These are phyloP conservation scores for Prietella phreatophila DNA, from an alignment of 2,113 vertebrate genomes.

Conservation along the genomic window DNA sequence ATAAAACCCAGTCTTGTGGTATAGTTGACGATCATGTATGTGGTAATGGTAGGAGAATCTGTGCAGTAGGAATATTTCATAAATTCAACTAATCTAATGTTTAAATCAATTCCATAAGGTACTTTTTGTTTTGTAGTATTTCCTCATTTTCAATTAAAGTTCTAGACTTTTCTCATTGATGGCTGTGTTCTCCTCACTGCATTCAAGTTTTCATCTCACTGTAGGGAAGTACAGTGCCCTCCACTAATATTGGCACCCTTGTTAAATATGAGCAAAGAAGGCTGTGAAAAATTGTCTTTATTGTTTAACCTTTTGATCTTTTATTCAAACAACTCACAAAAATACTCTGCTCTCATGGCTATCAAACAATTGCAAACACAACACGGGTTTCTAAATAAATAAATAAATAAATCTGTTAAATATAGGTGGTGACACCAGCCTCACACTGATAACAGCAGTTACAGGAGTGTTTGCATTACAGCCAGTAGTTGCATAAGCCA, in stretches of 20 bases:
- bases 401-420: no score
- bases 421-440: not conserved
- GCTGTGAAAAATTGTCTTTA: no score
- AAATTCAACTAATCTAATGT: not conserved
- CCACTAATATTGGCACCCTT: no score
- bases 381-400: no score
- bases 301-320: no score
- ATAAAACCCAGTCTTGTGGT: not conserved
- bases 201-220: not conserved
- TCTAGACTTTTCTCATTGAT: not conserved
- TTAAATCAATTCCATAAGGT: not conserved
- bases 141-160: not conserved
- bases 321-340: no score
- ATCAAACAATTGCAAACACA: no score
- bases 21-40: not conserved
- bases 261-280: no score
- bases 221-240: not conserved
- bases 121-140: not conserved
- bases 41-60: not conserved
- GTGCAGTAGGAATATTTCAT: not conserved
- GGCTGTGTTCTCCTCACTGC: not conserved
- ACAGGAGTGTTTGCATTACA: not conserved
- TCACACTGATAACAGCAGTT: not conserved
- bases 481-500: not conserved
- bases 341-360: no score